Conservation (phyloP, 2,888 invertebrate genomes). For the Euzetes globulus region DNA sequence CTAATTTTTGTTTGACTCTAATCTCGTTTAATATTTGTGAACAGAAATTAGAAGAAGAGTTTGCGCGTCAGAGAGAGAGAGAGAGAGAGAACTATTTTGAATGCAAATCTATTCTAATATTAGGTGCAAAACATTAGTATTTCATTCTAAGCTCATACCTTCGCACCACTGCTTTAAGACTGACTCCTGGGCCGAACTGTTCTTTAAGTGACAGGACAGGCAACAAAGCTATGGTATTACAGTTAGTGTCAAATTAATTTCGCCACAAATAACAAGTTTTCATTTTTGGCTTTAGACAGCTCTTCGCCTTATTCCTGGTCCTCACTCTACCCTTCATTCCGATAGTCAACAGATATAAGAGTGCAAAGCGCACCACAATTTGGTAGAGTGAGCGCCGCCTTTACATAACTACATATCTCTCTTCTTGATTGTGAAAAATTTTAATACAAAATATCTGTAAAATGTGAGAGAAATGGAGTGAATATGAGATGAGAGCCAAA, state of each 20-base stretch:
- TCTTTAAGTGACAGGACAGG: constrained; percentile 6
- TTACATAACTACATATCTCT: neutral
- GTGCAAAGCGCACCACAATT: neutral
- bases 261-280: constrained; percentile 24
- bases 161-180: too few relatives aligned
- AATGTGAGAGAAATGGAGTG: neutral
- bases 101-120: too few relatives aligned
- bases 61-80: too few relatives aligned
- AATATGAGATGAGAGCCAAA: neutral
- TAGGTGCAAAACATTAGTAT: too few relatives aligned
- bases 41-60: too few relatives aligned
- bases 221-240: neutral
- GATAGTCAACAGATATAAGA: constrained; percentile 1
- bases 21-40: too few relatives aligned
- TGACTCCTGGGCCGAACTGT: too few relatives aligned
- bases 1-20: too few relatives aligned
- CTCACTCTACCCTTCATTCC: constrained; percentile 14
- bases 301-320: neutral
- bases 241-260: constrained; percentile 18
- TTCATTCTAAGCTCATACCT: too few relatives aligned
- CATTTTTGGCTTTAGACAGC: constrained; percentile 3
- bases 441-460: neutral
- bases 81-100: too few relatives aligned
- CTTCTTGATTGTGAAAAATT: neutral
- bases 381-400: constrained; percentile 9